phyloP scores from a whole-genome alignment of 37 sponge, comb jelly and placozoan species.

The Geodia barretti region DNA sequence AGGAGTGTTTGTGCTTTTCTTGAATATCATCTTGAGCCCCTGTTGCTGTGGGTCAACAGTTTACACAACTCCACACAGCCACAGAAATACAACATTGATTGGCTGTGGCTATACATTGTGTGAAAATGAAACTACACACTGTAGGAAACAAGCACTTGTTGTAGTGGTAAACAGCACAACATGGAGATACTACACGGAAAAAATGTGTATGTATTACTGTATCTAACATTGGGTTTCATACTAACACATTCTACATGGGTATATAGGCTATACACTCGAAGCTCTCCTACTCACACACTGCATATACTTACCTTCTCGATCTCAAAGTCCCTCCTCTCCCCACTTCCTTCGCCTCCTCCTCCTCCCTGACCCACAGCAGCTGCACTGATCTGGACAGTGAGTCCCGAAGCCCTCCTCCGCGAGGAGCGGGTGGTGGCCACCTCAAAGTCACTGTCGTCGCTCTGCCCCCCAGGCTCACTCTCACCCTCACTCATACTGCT shows the following conservation, averaged over 20 bases:
- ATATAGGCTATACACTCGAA: background rate
- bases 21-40: conserved; percentile 63
- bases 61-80: too few relatives aligned
- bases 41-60: conserved; percentile 21
- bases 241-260: too few relatives aligned
- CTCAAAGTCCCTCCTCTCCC: conserved; percentile 50
- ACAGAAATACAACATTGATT: too few relatives aligned
- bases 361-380: background rate
- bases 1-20: conserved; percentile 42
- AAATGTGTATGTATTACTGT: too few relatives aligned
- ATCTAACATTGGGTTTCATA: too few relatives aligned
- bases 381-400: conserved; percentile 4
- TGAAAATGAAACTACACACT: too few relatives aligned
- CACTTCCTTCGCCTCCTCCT: conserved; percentile 20
- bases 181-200: too few relatives aligned
- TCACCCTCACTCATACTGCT: conserved; percentile 16
- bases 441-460: conserved; percentile 5
- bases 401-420: background rate
- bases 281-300: background rate
- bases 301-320: conserved; percentile 30
- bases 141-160: too few relatives aligned
- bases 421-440: background rate
- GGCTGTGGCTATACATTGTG: too few relatives aligned
- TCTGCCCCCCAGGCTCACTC: background rate
- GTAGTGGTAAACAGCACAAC: too few relatives aligned